Evolutionary conservation across 2,113 vertebrate species (phyloP).

Genomic region (Larimichthys polyactis): DNA sequence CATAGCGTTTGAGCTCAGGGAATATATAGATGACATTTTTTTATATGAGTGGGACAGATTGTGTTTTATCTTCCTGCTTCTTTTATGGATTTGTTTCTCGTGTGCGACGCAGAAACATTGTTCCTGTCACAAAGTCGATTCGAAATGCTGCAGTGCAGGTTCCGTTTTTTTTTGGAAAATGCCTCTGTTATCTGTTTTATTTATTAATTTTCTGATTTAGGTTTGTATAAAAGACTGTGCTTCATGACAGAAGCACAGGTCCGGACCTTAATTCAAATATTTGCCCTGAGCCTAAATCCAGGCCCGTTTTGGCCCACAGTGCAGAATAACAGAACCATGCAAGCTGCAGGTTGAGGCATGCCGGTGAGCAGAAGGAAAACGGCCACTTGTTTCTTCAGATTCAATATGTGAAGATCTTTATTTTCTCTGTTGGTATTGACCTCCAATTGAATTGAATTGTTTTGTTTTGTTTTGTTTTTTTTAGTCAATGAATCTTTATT

Average conservation of each 20-base stretch:
- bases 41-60: not conserved
- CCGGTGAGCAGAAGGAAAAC: not conserved
- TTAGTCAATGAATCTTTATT: not conserved
- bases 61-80: not conserved
- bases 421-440: not conserved
- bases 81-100: conserved; percentile 17
- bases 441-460: not conserved
- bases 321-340: not conserved
- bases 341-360: not conserved
- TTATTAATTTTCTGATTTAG: not conserved
- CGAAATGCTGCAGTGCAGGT: not conserved
- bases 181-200: not conserved
- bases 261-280: conserved; percentile 20
- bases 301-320: not conserved
- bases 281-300: conserved; percentile 15
- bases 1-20: not conserved
- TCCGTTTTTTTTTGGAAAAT: not conserved
- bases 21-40: not conserved
- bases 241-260: not conserved
- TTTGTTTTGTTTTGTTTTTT: not conserved
- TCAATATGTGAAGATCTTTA: not conserved
- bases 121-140: conserved; percentile 1
- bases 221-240: not conserved
- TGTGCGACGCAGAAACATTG: conserved; percentile 14
- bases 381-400: not conserved